Conservation (phyloP, 2,113 vertebrate genomes). For the Cnemophilus loriae region DNA sequence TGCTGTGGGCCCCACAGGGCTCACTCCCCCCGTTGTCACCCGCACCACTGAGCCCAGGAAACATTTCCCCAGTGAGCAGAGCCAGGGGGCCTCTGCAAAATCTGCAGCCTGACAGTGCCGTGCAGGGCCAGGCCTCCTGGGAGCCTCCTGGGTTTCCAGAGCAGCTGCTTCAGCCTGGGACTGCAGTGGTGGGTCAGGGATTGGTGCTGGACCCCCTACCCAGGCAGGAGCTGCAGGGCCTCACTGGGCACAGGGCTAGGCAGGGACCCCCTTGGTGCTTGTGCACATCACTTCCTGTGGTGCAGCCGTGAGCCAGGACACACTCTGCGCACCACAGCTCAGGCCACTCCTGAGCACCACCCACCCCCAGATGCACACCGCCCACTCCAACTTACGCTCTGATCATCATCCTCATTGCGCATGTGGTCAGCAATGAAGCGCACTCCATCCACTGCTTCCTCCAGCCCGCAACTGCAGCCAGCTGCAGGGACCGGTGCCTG, state of each 20-base stretch:
- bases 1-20: fast-evolving
- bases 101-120: background rate
- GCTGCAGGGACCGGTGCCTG: background rate
- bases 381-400: constrained; percentile 81
- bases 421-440: constrained; percentile 96
- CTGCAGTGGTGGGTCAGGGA: background rate
- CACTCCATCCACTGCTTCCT: constrained; percentile 90
- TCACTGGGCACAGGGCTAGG: fast-evolving
- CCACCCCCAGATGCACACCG: background rate
- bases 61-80: background rate
- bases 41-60: background rate
- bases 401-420: constrained; percentile 92
- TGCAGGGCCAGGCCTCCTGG: background rate
- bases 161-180: background rate
- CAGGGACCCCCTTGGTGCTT: background rate
- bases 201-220: background rate
- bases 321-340: too few relatives aligned
- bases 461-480: constrained; percentile 78
- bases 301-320: background rate
- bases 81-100: background rate
- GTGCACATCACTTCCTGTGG: fast-evolving
- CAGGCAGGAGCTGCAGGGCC: background rate
- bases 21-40: background rate
- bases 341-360: background rate
- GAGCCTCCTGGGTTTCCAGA: background rate